Percentiles rank a stretch among this genome's conserved stretches.
Conservation (phyloP, 2,888 invertebrate genomes). For the Aspidiotus destructor region DNA sequence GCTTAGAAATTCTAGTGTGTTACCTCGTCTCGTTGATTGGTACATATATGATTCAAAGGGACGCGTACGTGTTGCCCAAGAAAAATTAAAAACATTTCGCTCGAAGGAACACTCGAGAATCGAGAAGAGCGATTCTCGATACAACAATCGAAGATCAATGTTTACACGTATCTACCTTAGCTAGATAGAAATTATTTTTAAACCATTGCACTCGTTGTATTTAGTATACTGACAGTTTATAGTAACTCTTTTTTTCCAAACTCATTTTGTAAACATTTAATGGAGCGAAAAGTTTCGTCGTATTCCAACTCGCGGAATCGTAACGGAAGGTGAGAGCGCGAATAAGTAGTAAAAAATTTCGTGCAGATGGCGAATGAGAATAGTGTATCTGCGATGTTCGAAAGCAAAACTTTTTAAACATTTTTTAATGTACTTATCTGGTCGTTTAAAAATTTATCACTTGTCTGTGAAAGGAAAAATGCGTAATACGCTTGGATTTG, state of each 20-base stretch:
- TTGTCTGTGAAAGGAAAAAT: constrained; percentile 4
- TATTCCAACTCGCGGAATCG: not conserved
- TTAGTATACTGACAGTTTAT: constrained; percentile 17
- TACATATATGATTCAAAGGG: too few species aligned
- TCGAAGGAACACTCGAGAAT: too few species aligned
- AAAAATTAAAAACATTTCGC: too few species aligned
- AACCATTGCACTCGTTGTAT: constrained; percentile 24
- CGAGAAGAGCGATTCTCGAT: too few species aligned
- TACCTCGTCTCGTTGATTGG: too few species aligned
- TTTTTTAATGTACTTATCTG: constrained; percentile 32
- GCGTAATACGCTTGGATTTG: not conserved
- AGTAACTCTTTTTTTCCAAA: constrained; percentile 5
- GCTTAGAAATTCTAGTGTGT: too few species aligned
- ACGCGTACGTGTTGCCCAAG: too few species aligned
- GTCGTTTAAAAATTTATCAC: constrained; percentile 17
- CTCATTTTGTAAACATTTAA: constrained; percentile 25
- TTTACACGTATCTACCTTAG: constrained; percentile 20
- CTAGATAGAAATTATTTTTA: constrained; percentile 22
- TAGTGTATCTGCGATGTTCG: constrained; percentile 7
- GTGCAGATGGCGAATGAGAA: constrained; percentile 5
- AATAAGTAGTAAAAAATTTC: not conserved
- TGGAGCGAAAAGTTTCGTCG: constrained; percentile 25
- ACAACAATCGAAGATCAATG: constrained; percentile 1
- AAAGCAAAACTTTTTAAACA: constrained; percentile 5
- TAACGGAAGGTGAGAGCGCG: not conserved